A percentile compares a stretch with the other conserved stretches of the same genome.
Evolutionary conservation across 2,113 vertebrate species (phyloP).

Genomic region (Steatornis caripensis): DNA sequence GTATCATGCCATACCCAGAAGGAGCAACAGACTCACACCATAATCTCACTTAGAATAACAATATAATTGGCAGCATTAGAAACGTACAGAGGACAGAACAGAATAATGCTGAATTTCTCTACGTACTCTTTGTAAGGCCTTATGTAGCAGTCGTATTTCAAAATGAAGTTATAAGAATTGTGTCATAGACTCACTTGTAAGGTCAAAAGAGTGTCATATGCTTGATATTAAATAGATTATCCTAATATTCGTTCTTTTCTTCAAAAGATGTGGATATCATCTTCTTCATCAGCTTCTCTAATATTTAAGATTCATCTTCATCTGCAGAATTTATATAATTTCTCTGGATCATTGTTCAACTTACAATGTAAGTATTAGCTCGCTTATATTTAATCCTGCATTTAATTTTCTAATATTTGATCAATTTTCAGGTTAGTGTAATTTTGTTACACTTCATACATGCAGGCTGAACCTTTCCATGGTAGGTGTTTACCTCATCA

Average conservation of each 20-base stretch:
- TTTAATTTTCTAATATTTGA: not conserved
- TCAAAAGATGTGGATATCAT: not conserved
- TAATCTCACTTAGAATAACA: not conserved
- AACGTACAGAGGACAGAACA: not conserved
- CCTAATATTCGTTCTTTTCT: not conserved
- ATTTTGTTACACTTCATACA: not conserved
- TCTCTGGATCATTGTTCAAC: not conserved
- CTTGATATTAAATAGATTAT: not conserved
- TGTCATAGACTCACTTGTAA: not conserved
- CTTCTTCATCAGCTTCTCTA: not conserved
- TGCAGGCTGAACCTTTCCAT: not conserved
- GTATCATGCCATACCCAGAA: not conserved
- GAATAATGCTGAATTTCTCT: not conserved
- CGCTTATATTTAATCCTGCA: not conserved
- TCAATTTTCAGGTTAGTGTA: not conserved
- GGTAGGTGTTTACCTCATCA: not conserved
- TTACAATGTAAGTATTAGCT: not conserved
- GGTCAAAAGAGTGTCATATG: not conserved
- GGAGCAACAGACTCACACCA: not conserved
- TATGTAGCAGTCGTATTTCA: not conserved
- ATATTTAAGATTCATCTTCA: not conserved
- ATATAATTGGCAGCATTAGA: not conserved
- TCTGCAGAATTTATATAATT: not conserved
- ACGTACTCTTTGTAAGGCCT: not conserved
- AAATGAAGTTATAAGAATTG: not conserved